Conservation (phyloP, 2,797 vertebrate species). For the Notoglanidium macrostoma region DNA sequence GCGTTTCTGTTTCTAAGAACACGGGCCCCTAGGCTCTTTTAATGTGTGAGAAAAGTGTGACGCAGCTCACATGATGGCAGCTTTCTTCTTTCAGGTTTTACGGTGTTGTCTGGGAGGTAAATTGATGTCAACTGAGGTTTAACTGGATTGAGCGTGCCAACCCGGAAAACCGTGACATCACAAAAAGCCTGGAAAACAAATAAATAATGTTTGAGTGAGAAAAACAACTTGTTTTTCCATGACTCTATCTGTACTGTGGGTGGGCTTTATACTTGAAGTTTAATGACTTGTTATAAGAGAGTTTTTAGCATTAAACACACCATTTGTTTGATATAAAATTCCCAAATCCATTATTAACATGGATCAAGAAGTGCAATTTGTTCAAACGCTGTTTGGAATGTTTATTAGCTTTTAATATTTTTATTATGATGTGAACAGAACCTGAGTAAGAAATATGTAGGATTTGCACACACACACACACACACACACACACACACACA, state of each 20-base stretch:
- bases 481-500: slow-evolving; percentile 1
- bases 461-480: neutral
- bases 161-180: slow-evolving; percentile 13
- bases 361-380: neutral
- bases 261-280: slow-evolving; percentile 7
- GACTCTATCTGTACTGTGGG: neutral
- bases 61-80: slow-evolving; percentile 11
- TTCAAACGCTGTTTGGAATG: neutral
- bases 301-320: slow-evolving; percentile 20
- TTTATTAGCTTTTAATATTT: slow-evolving; percentile 31
- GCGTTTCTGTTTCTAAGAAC: slow-evolving; percentile 28
- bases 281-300: neutral
- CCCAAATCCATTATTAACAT: neutral
- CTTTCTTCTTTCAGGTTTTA: slow-evolving; percentile 29
- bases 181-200: slow-evolving; percentile 38
- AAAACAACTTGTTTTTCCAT: slow-evolving; percentile 34
- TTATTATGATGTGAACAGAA: slow-evolving; percentile 36
- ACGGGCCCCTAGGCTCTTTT: slow-evolving; percentile 23
- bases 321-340: slow-evolving; percentile 10
- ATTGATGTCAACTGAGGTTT: slow-evolving; percentile 41
- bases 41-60: slow-evolving; percentile 21
- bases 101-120: slow-evolving; percentile 43
- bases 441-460: slow-evolving; percentile 28
- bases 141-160: slow-evolving; percentile 35
- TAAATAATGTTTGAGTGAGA: slow-evolving; percentile 13